These are phyloP conservation scores for Homarus gammarus DNA, from an alignment of 2,888 invertebrate species.

Conservation along the genomic window DNA sequence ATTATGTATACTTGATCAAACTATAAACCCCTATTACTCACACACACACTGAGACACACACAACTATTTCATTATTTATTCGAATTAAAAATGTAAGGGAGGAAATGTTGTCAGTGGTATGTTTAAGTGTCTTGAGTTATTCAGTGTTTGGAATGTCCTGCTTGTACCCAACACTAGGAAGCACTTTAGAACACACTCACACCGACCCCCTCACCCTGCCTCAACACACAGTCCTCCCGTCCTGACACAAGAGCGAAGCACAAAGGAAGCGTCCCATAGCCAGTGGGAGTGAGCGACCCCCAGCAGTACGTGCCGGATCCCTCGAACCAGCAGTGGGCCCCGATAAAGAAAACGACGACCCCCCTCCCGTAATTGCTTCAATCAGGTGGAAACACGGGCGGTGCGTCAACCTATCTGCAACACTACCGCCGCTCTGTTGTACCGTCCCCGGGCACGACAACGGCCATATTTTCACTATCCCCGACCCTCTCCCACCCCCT, in stretches of 20 bases:
- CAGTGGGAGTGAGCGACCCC: background rate
- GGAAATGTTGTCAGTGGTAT: too few species aligned
- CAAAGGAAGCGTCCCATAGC: slow-evolving; percentile 6
- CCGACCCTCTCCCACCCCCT: background rate
- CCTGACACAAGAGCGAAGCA: slow-evolving; percentile 3
- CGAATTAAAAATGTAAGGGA: too few species aligned
- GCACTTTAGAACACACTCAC: background rate
- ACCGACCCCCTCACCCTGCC: background rate
- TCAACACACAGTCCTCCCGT: too few species aligned
- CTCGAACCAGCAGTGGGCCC: background rate
- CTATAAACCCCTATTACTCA: background rate
- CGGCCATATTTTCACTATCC: background rate
- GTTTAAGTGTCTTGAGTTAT: too few species aligned
- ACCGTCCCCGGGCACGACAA: background rate
- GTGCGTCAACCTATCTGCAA: slow-evolving; percentile 54
- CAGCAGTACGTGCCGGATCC: slow-evolving; percentile 43
- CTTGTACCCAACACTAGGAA: too few species aligned
- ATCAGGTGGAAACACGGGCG: slow-evolving; percentile 67
- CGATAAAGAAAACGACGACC: slow-evolving; percentile 36
- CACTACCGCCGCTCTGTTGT: background rate
- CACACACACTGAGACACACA: background rate
- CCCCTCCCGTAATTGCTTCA: slow-evolving; percentile 61
- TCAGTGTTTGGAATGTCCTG: too few species aligned
- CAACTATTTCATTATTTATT: too few species aligned
- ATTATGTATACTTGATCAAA: too few species aligned